Percentiles rank a stretch among this genome's conserved stretches.
Evolutionary conservation across 2,113 vertebrate genomes (phyloP).

Genomic region (Callipepla californica): DNA sequence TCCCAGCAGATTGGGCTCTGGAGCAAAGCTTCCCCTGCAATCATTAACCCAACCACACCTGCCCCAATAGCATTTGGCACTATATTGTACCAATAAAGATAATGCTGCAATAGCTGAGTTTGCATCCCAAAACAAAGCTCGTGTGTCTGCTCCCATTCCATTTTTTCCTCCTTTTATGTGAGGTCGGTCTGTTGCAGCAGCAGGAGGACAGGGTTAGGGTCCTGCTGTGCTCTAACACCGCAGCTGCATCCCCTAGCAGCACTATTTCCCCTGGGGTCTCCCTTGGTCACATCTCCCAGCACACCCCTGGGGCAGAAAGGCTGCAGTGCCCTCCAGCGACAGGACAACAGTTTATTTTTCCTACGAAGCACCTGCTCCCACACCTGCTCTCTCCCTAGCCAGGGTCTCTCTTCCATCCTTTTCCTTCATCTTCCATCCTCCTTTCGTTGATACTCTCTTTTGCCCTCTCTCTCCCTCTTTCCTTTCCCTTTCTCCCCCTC

Average conservation of each 20-base stretch:
- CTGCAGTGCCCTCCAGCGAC: neutral
- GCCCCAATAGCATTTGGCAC: accelerated
- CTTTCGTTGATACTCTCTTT: too few relatives aligned
- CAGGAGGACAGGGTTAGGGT: neutral
- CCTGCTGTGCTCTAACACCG: neutral
- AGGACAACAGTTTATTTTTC: neutral
- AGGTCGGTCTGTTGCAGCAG: neutral
- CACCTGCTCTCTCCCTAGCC: too few relatives aligned
- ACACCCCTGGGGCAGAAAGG: neutral
- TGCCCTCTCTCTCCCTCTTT: neutral
- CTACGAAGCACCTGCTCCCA: neutral
- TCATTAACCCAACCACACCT: neutral
- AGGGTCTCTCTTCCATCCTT: neutral
- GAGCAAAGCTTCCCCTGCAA: neutral
- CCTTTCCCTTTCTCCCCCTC: neutral
- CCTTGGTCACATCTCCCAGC: neutral
- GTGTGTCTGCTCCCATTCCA: accelerated
- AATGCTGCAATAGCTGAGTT: accelerated
- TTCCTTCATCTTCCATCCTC: too few relatives aligned
- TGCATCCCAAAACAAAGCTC: neutral
- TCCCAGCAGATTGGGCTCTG: neutral
- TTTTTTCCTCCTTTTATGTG: accelerated
- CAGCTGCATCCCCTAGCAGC: neutral
- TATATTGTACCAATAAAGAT: accelerated
- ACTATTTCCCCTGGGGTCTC: accelerated